phyloP scores from a whole-genome alignment of 2,888 invertebrate species.

The Cabera pusaria region DNA sequence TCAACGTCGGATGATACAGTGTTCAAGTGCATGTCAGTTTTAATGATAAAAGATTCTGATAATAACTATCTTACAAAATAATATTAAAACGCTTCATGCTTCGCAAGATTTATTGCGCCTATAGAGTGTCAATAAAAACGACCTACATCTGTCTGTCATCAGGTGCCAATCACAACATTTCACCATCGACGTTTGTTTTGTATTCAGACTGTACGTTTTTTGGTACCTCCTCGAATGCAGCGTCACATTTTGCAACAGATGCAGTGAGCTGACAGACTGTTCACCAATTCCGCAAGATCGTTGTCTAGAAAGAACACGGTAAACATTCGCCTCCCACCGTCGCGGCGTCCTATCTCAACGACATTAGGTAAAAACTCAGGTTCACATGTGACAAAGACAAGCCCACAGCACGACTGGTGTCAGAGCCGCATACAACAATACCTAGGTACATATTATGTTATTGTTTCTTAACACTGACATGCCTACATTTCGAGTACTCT shows the following conservation, averaged over 20 bases:
- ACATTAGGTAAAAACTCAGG: constrained; percentile 6
- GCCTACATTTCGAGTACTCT: neutral
- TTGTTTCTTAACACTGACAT: neutral
- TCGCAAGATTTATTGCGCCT: neutral
- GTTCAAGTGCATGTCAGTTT: too few species aligned
- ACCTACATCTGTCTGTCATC: too few species aligned
- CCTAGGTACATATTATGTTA: neutral
- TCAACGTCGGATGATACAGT: too few species aligned
- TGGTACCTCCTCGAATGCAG: too few species aligned
- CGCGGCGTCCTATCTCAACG: constrained; percentile 2
- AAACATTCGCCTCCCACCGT: constrained; percentile 2
- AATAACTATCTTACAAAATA: too few species aligned
- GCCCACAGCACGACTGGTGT: constrained; percentile 5
- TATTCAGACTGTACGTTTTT: too few species aligned
- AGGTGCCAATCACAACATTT: too few species aligned
- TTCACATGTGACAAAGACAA: constrained; percentile 10
- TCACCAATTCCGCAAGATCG: too few species aligned
- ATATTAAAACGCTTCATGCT: neutral
- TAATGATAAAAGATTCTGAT: too few species aligned
- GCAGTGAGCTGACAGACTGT: too few species aligned
- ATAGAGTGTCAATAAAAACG: neutral
- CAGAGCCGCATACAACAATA: constrained; percentile 12
- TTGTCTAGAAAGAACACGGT: constrained; percentile 1
- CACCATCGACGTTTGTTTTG: too few species aligned
- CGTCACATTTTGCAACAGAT: too few species aligned